These are phyloP conservation scores for Drosophila kohkoa DNA, from an alignment of 1,140 invertebrate genomes.

Conservation along the genomic window DNA sequence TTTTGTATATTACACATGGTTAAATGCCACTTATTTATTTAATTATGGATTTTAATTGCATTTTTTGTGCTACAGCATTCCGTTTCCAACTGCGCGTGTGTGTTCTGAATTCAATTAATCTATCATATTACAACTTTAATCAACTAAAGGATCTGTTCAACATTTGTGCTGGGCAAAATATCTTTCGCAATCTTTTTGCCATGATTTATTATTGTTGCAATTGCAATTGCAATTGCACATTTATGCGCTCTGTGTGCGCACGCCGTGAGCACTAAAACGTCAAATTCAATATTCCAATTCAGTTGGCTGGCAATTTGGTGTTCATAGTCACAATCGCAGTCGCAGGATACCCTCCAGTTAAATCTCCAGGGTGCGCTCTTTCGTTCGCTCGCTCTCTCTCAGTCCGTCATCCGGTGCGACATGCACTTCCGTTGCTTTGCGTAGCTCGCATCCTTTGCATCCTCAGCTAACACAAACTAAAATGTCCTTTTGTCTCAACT, in stretches of 20 bases:
- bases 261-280: constrained; percentile 54
- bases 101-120: constrained; percentile 1
- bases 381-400: constrained; percentile 3
- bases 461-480: constrained; percentile 37
- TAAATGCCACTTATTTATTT: constrained; percentile 48
- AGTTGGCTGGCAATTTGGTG: constrained; percentile 41
- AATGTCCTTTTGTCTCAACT: constrained; percentile 60
- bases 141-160: background rate
- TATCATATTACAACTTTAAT: constrained; percentile 3
- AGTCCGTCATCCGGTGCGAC: constrained; percentile 67
- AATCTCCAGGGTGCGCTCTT: constrained; percentile 6
- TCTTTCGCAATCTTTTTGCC: constrained; percentile 7
- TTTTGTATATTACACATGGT: constrained; percentile 11
- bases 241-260: constrained; percentile 43
- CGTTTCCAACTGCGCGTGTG: constrained; percentile 6
- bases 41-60: constrained; percentile 77
- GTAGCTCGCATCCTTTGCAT: constrained; percentile 49
- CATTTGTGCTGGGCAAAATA: background rate
- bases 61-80: constrained; percentile 37
- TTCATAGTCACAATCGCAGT: background rate
- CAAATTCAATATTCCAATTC: constrained; percentile 74
- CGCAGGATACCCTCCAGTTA: background rate
- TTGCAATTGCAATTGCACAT: constrained; percentile 66
- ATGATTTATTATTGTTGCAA: constrained; percentile 65
- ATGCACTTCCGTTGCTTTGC: constrained; percentile 78